Evolutionary conservation across 2,888 invertebrate species (phyloP).

Genomic region (Catocala nupta): DNA sequence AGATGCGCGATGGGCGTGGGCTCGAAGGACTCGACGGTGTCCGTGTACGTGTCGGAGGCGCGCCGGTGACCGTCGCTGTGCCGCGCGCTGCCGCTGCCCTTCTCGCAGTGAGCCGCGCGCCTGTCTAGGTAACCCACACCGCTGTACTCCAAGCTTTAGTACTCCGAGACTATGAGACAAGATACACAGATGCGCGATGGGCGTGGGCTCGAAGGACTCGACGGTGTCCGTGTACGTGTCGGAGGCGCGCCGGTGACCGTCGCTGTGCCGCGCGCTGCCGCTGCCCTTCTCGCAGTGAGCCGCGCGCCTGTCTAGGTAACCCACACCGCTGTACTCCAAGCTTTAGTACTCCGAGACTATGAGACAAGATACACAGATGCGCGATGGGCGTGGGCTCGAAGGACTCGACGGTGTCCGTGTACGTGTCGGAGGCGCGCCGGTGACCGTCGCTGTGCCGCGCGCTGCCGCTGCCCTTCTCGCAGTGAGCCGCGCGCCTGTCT

Average conservation of each 20-base stretch:
- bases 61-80: slow-evolving; percentile 90
- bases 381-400: slow-evolving; percentile 95
- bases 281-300: slow-evolving; percentile 54
- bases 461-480: slow-evolving; percentile 64
- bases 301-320: slow-evolving; percentile 34
- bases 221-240: slow-evolving; percentile 93
- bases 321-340: slow-evolving; percentile 1
- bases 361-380: too few species aligned
- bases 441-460: slow-evolving; percentile 87
- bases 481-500: slow-evolving; percentile 44
- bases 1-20: slow-evolving; percentile 96
- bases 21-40: slow-evolving; percentile 94
- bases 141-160: too few species aligned
- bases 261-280: slow-evolving; percentile 77
- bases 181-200: slow-evolving; percentile 87
- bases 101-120: slow-evolving; percentile 48
- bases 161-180: too few species aligned
- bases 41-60: slow-evolving; percentile 92
- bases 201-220: slow-evolving; percentile 95
- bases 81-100: slow-evolving; percentile 69
- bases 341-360: too few species aligned
- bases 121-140: slow-evolving; percentile 8
- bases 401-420: slow-evolving; percentile 95
- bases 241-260: slow-evolving; percentile 91
- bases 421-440: slow-evolving; percentile 90